A percentile compares a stretch with the other conserved stretches of the same genome.
Conservation (phyloP, 2,888 invertebrate genomes). For the Biston stratarius region DNA sequence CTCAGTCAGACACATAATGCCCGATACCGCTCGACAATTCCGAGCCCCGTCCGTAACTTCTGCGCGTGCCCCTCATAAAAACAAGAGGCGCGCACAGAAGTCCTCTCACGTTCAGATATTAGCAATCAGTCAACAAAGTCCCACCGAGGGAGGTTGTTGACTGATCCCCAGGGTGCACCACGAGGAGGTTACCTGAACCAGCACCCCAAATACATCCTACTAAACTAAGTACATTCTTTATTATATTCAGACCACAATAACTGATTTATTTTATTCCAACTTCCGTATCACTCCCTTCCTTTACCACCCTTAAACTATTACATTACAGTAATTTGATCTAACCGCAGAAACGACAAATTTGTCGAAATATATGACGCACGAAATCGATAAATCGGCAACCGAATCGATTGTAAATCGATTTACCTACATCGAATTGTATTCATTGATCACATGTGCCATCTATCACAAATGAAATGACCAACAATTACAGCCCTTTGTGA, state of each 20-base stretch:
- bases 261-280: conserved; percentile 32
- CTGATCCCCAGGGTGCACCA: too few relatives aligned
- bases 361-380: conserved; percentile 39
- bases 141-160: too few relatives aligned
- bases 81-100: too few relatives aligned
- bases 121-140: too few relatives aligned
- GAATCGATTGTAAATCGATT: conserved; percentile 69
- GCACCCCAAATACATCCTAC: not conserved
- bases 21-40: too few relatives aligned
- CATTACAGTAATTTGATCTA: conserved; percentile 36
- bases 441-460: conserved; percentile 40
- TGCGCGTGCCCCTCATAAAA: too few relatives aligned
- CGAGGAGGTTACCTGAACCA: too few relatives aligned
- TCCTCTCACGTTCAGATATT: too few relatives aligned
- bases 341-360: conserved; percentile 43
- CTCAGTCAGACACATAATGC: too few relatives aligned
- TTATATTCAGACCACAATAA: conserved; percentile 13
- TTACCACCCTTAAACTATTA: conserved; percentile 30
- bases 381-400: conserved; percentile 36
- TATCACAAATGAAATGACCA: conserved; percentile 44
- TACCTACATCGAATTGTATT: conserved; percentile 63
- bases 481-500: conserved; percentile 44
- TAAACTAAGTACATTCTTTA: not conserved
- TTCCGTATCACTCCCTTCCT: conserved; percentile 22
- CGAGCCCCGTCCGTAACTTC: too few relatives aligned